Percentiles rank a stretch among this genome's conserved stretches.
Conservation (phyloP, 2,888 invertebrate species). For the Quadroppia sp. region DNA sequence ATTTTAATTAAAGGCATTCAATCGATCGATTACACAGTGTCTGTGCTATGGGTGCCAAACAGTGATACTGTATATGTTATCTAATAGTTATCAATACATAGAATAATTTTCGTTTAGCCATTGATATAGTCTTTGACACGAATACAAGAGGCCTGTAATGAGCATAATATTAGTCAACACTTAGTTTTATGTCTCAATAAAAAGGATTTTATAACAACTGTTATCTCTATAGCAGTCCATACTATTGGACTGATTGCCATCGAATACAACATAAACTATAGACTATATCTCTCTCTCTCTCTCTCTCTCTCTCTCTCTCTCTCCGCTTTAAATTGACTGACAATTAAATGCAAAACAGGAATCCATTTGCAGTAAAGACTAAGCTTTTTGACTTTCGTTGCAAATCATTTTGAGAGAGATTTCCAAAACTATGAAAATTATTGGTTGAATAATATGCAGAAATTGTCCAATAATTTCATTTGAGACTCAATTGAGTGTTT, state of each 20-base stretch:
- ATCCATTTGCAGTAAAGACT: not conserved
- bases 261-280: not conserved
- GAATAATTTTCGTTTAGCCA: not conserved
- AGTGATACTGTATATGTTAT: not conserved
- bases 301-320: not conserved
- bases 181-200: not conserved
- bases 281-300: not conserved
- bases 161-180: not conserved
- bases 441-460: not conserved
- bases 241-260: constrained; percentile 17
- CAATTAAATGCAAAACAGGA: not conserved
- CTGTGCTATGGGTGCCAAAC: not conserved
- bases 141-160: constrained; percentile 11
- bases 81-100: not conserved
- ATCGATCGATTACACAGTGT: not conserved
- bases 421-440: too few relatives aligned
- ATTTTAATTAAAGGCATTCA: not conserved
- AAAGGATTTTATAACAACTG: constrained; percentile 5
- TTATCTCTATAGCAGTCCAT: not conserved
- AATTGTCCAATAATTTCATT: not conserved
- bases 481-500: not conserved
- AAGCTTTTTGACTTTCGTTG: not conserved
- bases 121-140: not conserved
- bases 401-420: too few relatives aligned
- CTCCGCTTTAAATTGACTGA: not conserved